Evolutionary conservation across 92 coral and sea anemone genomes (phyloP).

Genomic region (Epizoanthus illoricatus): DNA sequence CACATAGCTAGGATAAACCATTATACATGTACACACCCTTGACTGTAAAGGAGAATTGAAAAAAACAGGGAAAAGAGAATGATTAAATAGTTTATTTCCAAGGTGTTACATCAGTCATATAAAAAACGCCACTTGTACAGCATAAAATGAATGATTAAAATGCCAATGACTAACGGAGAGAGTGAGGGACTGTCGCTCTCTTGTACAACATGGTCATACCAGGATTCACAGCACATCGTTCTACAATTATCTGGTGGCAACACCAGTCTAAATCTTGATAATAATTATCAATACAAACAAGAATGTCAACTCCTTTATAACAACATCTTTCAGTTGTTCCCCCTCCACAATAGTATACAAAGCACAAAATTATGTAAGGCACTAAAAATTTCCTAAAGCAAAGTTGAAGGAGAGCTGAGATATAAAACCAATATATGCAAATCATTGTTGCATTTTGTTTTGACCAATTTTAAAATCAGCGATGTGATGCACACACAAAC

Average conservation of each 20-base stretch:
- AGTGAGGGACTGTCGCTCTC: neutral
- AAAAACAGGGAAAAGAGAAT: neutral
- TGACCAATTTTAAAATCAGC: too few species aligned
- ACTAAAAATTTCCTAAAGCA: too few species aligned
- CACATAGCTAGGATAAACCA: too few species aligned
- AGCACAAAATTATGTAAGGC: too few species aligned
- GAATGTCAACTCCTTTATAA: neutral
- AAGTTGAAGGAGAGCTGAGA: too few species aligned
- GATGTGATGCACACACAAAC: neutral
- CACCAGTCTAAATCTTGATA: too few species aligned
- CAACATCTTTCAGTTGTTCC: neutral
- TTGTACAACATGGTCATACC: neutral
- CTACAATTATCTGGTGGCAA: too few species aligned
- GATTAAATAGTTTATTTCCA: conserved; percentile 40
- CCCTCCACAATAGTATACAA: neutral
- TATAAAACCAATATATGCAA: too few species aligned
- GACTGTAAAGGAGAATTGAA: neutral
- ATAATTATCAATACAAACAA: neutral
- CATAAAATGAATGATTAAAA: conserved; percentile 37
- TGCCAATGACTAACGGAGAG: conserved; percentile 17
- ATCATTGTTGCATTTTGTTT: too few species aligned
- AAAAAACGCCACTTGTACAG: conserved; percentile 25
- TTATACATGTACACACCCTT: too few species aligned
- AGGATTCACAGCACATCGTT: too few species aligned
- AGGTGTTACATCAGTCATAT: conserved; percentile 7